A percentile compares a stretch with the other conserved stretches of the same genome.
Evolutionary conservation across 2,113 vertebrate species (phyloP).

Genomic region (Mormoops blainvillei): DNA sequence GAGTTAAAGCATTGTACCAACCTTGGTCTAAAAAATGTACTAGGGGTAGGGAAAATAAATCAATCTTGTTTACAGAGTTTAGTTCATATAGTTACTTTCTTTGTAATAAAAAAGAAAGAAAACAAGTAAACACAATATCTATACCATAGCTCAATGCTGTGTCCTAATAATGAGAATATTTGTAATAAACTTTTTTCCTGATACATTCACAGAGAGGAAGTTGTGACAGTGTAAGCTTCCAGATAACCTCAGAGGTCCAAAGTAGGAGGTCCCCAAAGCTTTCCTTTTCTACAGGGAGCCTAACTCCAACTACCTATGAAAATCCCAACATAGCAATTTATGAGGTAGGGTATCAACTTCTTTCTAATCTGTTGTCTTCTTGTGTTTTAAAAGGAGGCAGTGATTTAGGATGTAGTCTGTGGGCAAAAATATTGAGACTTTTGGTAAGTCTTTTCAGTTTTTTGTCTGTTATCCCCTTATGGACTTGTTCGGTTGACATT

Average conservation of each 20-base stretch:
- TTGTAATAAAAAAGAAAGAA: background rate
- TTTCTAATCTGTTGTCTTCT: conserved; percentile 1
- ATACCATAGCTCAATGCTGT: background rate
- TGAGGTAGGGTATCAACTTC: conserved; percentile 27
- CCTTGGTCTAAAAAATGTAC: background rate
- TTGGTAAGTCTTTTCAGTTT: background rate
- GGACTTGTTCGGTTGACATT: background rate
- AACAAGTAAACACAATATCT: background rate
- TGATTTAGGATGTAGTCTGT: background rate
- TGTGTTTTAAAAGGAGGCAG: background rate
- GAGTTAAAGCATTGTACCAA: background rate
- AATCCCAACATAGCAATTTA: conserved; percentile 62
- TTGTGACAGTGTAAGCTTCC: conserved; percentile 49
- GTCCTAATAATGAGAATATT: background rate
- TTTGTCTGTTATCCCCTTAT: background rate
- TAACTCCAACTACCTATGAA: conserved; percentile 56
- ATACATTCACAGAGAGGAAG: conserved; percentile 55
- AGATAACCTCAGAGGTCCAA: conserved; percentile 56
- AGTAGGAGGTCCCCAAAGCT: conserved; percentile 46
- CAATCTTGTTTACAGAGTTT: background rate
- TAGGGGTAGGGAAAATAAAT: background rate
- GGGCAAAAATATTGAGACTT: background rate
- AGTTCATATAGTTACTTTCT: background rate
- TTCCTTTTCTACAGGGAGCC: conserved; percentile 55
- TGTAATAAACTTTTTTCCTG: background rate